phyloP scores from a whole-genome alignment of 2,888 invertebrate genomes.

The Brenthis daphne region DNA sequence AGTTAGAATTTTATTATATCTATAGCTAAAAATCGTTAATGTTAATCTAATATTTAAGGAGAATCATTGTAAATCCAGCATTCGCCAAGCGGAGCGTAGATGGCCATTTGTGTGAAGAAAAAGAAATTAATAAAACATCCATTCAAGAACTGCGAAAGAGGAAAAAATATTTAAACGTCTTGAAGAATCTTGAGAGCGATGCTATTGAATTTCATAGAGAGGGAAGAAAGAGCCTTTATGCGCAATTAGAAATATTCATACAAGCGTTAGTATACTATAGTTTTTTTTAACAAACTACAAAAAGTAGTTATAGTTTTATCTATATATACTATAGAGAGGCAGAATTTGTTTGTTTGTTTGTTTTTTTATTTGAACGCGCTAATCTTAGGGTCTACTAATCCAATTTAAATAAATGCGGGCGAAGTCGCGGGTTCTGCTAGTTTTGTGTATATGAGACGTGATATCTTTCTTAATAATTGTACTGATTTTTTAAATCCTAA shows the following conservation, averaged over 20 bases:
- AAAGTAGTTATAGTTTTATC: neutral
- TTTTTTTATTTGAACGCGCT: no score
- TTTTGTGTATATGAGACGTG: no score
- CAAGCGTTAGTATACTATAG: conserved; percentile 79
- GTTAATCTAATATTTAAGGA: conserved; percentile 49
- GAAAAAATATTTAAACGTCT: conserved; percentile 52
- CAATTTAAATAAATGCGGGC: no score
- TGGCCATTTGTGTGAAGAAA: conserved; percentile 17
- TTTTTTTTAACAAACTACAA: neutral
- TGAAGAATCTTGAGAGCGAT: conserved; percentile 54
- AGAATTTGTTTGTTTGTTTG: no score
- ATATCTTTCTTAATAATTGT: no score
- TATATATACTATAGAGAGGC: no score
- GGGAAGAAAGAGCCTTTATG: conserved; percentile 83
- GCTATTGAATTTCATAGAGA: conserved; percentile 81
- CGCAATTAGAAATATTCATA: conserved; percentile 84
- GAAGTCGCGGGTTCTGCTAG: no score
- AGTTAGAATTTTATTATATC: no score
- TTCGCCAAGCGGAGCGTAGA: conserved; percentile 74
- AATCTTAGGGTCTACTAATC: no score
- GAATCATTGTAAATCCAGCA: conserved; percentile 69
- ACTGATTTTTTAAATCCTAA: no score
- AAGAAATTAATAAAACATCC: conserved; percentile 35
- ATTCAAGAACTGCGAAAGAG: conserved; percentile 63
- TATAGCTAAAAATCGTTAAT: no score